Base-by-base conservation (phyloP, 53 echinoderm and acorn worm species). In the Hippasteria phrygiana region DNA sequence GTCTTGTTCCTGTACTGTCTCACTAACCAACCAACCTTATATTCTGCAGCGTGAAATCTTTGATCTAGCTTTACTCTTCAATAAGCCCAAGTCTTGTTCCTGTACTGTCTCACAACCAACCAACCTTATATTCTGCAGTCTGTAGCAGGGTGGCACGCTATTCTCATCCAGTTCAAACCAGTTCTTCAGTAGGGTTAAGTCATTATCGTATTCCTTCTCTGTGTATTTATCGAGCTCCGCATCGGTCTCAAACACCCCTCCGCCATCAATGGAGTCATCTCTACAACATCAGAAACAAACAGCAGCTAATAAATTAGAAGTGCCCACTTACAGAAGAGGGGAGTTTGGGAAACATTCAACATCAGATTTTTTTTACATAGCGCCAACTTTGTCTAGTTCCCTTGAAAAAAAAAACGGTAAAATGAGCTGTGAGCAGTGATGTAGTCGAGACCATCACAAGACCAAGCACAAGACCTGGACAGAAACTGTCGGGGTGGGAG, bases 161-260 rank as follows among this genome's bases (percentile, higher is more conserved):
- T 97, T 97, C 39, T 93, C 91, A 87, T 97, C 97, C 53, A 93
- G 80, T 47, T 91, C 90, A 73, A 85, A 97, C 97, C 97, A 97
- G 2, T 92, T 93, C 51, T 90, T 78, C 5, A 97, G 74, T 35
- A 90, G 80, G 31, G 34, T 77, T 35, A 97, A 28, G n/a, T 95
- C 93, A 24, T 93, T 91, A 38, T 97, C 95, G 74, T 69, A 97
- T 69, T 93, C 95, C 71, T 95, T 93, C 77, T 97, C 97, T 1
- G 92, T 88, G 1, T 91, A 77, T 17, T 92, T 93, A 14, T 93
- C 90, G 4, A 91, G 90, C 74, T 89, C 91, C 12, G 82, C 89
- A 20, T 96, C 96, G 0, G 24, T 76, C 11, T 79, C 87, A 71
- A 90, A 66, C 64, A 65, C 64, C 53, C 71, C 31, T 89, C 88